phyloP scores from a whole-genome alignment of 1,140 invertebrate genomes.

The Philopotamus ludificatus region DNA sequence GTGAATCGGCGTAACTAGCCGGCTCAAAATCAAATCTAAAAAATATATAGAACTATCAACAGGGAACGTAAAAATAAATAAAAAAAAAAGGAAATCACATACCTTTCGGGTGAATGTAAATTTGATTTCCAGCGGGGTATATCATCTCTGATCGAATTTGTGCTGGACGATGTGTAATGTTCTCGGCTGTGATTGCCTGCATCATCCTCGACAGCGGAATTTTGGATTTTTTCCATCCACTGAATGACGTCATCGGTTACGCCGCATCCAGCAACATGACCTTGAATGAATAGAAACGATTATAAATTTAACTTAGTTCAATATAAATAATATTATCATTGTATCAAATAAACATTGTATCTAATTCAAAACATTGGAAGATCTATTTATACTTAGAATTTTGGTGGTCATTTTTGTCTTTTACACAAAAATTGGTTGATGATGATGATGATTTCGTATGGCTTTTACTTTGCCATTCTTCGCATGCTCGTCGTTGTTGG shows the following conservation, averaged over 20 bases:
- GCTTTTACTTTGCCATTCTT: too few relatives aligned
- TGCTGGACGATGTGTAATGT: constrained; percentile 46
- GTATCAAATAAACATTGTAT: too few relatives aligned
- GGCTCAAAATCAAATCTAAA: constrained; percentile 32
- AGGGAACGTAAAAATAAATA: not conserved
- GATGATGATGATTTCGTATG: too few relatives aligned
- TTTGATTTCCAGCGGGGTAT: constrained; percentile 45
- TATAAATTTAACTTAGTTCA: too few relatives aligned
- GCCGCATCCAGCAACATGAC: constrained; percentile 81
- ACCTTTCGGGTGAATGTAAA: constrained; percentile 11
- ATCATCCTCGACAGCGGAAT: constrained; percentile 75
- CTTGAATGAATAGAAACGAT: constrained; percentile 51
- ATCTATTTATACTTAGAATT: too few relatives aligned
- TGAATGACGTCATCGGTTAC: constrained; percentile 80
- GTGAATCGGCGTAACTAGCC: constrained; percentile 6
- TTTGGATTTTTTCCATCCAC: constrained; percentile 92
- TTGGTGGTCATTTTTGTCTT: too few relatives aligned
- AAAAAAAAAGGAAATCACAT: not conserved
- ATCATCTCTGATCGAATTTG: constrained; percentile 52
- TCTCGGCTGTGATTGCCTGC: constrained; percentile 44
- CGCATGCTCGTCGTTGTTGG: too few relatives aligned
- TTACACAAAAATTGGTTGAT: too few relatives aligned
- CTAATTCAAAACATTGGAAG: too few relatives aligned
- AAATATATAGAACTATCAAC: constrained; percentile 6
- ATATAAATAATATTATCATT: too few relatives aligned